Conservation (phyloP, 2,113 vertebrate species). For the Siniperca knerii region DNA sequence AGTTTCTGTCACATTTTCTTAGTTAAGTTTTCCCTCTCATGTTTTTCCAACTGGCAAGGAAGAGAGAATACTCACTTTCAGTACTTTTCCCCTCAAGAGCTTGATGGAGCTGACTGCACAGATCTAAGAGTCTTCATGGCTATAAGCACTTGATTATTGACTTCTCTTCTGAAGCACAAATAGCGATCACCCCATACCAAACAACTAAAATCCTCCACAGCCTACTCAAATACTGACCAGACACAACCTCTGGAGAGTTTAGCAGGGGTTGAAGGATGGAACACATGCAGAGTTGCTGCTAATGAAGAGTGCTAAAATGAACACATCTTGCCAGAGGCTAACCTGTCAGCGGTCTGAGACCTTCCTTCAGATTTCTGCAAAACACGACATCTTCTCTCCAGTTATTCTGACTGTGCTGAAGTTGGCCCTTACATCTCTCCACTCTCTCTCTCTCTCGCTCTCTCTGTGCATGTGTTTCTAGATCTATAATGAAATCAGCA, state of each 20-base stretch:
- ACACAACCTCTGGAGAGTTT: slow-evolving; percentile 36
- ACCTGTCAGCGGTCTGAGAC: slow-evolving; percentile 61
- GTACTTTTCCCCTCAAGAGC: slow-evolving; percentile 6
- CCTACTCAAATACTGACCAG: slow-evolving; percentile 61
- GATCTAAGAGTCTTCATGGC: slow-evolving; percentile 33
- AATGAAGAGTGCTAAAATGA: slow-evolving; percentile 69
- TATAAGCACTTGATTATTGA: slow-evolving; percentile 66
- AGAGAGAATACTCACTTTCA: slow-evolving; percentile 8
- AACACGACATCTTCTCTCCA: slow-evolving; percentile 45
- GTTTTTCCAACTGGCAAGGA: slow-evolving; percentile 39
- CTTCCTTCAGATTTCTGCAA: slow-evolving; percentile 59
- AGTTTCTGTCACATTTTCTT: slow-evolving; percentile 43
- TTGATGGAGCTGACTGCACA: slow-evolving; percentile 39
- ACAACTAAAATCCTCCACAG: slow-evolving; percentile 50
- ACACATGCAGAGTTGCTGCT: slow-evolving; percentile 58
- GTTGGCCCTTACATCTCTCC: neutral
- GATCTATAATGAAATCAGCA: slow-evolving; percentile 82
- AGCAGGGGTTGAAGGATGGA: slow-evolving; percentile 34
- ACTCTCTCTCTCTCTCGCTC: neutral
- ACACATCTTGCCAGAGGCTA: slow-evolving; percentile 63
- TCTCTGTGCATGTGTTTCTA: slow-evolving; percentile 53
- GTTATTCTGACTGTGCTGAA: slow-evolving; percentile 47
- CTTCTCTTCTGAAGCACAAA: slow-evolving; percentile 61
- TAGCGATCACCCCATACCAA: slow-evolving; percentile 52
- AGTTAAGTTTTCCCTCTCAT: slow-evolving; percentile 50